Evolutionary conservation across 2,797 vertebrate species (phyloP).

Genomic region (Cynodonichthys magdalenae): DNA sequence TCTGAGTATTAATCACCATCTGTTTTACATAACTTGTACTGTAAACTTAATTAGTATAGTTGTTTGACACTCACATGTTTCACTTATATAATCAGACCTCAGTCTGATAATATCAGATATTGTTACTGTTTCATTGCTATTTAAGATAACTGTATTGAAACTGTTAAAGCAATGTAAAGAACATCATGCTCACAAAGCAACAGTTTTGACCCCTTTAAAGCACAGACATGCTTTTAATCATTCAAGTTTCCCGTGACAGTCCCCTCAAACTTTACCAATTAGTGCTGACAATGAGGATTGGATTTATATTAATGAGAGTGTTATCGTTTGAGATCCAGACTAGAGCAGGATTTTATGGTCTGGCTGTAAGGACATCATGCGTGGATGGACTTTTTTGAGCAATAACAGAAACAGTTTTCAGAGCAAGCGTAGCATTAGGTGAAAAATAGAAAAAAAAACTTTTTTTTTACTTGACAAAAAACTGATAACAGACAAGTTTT

Average conservation of each 20-base stretch:
- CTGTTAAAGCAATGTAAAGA: too few relatives aligned
- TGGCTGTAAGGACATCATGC: constrained; percentile 82
- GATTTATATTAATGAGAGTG: constrained; percentile 72
- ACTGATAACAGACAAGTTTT: too few relatives aligned
- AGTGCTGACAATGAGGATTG: constrained; percentile 70
- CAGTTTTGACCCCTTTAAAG: constrained; percentile 9
- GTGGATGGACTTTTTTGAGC: constrained; percentile 71
- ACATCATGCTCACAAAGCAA: neutral
- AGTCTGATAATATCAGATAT: neutral
- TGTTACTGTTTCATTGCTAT: neutral
- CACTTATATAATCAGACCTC: neutral
- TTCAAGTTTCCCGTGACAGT: constrained; percentile 58
- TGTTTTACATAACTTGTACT: neutral
- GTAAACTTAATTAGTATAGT: neutral
- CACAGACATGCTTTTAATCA: constrained; percentile 14
- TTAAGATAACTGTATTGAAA: neutral
- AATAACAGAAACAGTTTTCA: constrained; percentile 4
- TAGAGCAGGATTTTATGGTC: constrained; percentile 76
- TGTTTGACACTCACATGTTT: neutral
- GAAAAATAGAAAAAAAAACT: neutral
- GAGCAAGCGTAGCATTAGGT: neutral
- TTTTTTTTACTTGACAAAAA: neutral
- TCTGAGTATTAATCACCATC: neutral
- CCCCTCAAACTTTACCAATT: constrained; percentile 75
- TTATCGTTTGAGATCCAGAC: constrained; percentile 73